Base-by-base conservation (phyloP, 2,113 vertebrate species). In the Callionymus lyra region DNA sequence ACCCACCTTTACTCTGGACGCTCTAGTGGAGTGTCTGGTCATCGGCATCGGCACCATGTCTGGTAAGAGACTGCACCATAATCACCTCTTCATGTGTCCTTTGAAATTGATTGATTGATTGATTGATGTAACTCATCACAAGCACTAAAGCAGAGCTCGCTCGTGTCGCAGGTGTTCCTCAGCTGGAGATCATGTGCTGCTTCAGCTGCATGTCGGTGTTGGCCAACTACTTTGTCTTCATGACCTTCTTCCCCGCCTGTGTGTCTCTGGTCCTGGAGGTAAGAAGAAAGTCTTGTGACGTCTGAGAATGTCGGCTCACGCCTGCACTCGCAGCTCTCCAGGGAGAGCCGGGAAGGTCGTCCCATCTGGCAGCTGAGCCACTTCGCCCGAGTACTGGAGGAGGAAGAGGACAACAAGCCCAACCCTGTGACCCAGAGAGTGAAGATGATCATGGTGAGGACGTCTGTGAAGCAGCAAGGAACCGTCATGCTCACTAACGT, bases 211-310 rank as follows among this genome's bases (percentile, higher is more conserved):
- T 99, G 88, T 99, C 95, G 6, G 92, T 99, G 56, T 83, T 98
- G 58, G 94, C 94, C 70, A 99, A 98, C 79, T 99, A 98, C 72
- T 91, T 99, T 6, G 95, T 94, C 68, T 99, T 98, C 63, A 93
- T 99, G 94, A 99, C 93, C 15, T 96, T 99, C 82, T 98, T 98
- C 76, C 94, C 95, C 13, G 94, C 94, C 6, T 99, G 95, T 10
- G 94, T 98, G 34, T 97, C 95, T 1, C 81, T 98, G 64, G 94
- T 99, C 3, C 79, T 99, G 44, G 95, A 99, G 93, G 95, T 97
- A 68, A 87, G 84, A 52, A 4, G 16, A n/a, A n/a, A n/a, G 16
- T 11, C 12, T 57, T 17, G 11, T 13, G 10, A 6, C 21, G 3
- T 2, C 32, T 31, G 4, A 16, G 8, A 12, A 21, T 45, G 36